Conservation (phyloP, 2,113 vertebrate species). For the Symphodus melops region DNA sequence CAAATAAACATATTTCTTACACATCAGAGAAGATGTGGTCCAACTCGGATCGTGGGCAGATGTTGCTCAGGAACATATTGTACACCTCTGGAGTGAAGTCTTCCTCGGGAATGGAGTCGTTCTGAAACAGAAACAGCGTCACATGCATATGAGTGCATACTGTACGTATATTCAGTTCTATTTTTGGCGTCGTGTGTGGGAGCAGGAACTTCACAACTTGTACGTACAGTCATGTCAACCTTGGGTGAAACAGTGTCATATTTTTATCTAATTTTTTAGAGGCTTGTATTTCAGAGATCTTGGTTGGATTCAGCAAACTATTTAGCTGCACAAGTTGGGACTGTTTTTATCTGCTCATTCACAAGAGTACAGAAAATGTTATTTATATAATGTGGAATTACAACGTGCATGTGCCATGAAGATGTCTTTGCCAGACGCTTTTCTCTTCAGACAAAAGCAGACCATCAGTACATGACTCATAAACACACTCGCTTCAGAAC, state of each 20-base stretch:
- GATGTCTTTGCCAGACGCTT: too few species aligned
- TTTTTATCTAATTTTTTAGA: not conserved
- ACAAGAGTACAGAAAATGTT: too few species aligned
- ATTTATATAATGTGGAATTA: too few species aligned
- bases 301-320: not conserved
- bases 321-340: not conserved
- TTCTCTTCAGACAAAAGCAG: too few species aligned
- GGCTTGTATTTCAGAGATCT: too few species aligned
- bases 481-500: not conserved
- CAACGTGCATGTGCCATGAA: too few species aligned
- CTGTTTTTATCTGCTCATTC: too few species aligned
- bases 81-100: conserved; percentile 94
- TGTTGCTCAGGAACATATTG: conserved; percentile 91
- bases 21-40: conserved; percentile 96
- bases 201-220: not conserved
- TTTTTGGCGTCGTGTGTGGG: not conserved
- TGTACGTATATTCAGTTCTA: not conserved
- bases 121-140: conserved; percentile 78
- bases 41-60: conserved; percentile 94
- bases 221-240: too few species aligned
- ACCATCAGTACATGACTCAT: too few species aligned
- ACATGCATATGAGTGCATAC: conserved; percentile 1
- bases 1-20: conserved; percentile 81
- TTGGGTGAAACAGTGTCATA: not conserved
- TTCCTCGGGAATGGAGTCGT: conserved; percentile 93